Base-by-base conservation (phyloP, 2,797 vertebrate species). In the Danionella dracula region DNA sequence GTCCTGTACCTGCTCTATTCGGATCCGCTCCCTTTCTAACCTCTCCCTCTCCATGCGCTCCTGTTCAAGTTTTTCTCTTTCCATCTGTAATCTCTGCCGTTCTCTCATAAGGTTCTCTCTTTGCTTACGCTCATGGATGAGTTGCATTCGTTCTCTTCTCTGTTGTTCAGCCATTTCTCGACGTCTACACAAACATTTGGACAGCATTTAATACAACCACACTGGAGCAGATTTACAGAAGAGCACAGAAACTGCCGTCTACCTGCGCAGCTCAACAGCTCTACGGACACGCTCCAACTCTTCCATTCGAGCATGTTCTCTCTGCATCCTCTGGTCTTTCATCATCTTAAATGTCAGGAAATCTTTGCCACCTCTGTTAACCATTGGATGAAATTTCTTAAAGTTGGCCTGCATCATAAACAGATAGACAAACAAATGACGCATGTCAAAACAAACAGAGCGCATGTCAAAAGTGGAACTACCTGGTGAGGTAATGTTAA, bases 341-440 rank as follows among this genome's bases (percentile, higher is more conserved):
- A 99, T 96, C 84, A 97, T 95, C 81, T 98, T 93, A 85, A 98
- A 99, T 55, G 97, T 93, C 64, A 99, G 80, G 77, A 98, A 94
- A 78, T 93, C 92, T 31, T 89, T 88, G 56, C 86, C 90, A 9
- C 59, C 68, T 62, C 71, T 71, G 32, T 71, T 74, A 58, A 1
- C 55, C 63, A 44, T 56, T 91, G n/a, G n/a, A n/a, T n/a, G n/a
- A n/a, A n/a, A n/a, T n/a, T n/a, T n/a, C n/a, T n/a, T n/a, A n/a
- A n/a, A n/a, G n/a, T n/a, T n/a, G n/a, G n/a, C n/a, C 85, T 85
- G 94, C 79, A 93, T 84, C 82, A 92, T 89, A 68, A 8, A 9
- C 9, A 31, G 9, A 31, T 31, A 31, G 9, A 31, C 9, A 63
- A 65, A n/a, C 1, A 4, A 8, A 4, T 34, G 8, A 45, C 45